phyloP scores from a whole-genome alignment of 2,888 invertebrate species.

The Ectobius pallidus region DNA sequence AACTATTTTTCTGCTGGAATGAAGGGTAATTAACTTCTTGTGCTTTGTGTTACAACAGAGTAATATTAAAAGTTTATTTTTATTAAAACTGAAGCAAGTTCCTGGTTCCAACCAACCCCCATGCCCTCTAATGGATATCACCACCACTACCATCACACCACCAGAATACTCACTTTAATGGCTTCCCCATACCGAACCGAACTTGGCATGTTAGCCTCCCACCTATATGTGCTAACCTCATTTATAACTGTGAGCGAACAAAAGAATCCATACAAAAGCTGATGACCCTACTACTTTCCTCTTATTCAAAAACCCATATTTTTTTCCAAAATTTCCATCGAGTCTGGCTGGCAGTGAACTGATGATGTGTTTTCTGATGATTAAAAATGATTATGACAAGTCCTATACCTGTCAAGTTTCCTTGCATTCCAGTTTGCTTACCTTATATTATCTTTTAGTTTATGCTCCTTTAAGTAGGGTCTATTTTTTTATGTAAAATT shows the following conservation, averaged over 20 bases:
- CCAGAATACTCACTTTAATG: slow-evolving; percentile 24
- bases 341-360: slow-evolving; percentile 32
- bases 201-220: slow-evolving; percentile 29
- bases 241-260: slow-evolving; percentile 19
- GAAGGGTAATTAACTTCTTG: too few relatives aligned
- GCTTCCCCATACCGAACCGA: slow-evolving; percentile 18
- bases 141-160: slow-evolving; percentile 3
- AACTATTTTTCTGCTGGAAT: not conserved
- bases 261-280: slow-evolving; percentile 12
- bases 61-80: too few relatives aligned
- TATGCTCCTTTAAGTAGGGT: too few relatives aligned
- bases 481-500: too few relatives aligned
- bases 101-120: slow-evolving; percentile 38
- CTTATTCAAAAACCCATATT: not conserved
- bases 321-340: slow-evolving; percentile 23
- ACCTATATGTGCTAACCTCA: slow-evolving; percentile 26
- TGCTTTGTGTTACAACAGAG: too few relatives aligned
- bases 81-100: slow-evolving; percentile 18
- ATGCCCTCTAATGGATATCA: slow-evolving; percentile 32
- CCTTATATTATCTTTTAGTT: not conserved
- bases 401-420: not conserved
- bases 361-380: slow-evolving; percentile 25
- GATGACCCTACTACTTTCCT: not conserved
- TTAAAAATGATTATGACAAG: not conserved
- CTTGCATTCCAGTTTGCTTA: not conserved